Evolutionary conservation across 2,113 vertebrate species (phyloP).

Genomic region (Vireo altiloquus): DNA sequence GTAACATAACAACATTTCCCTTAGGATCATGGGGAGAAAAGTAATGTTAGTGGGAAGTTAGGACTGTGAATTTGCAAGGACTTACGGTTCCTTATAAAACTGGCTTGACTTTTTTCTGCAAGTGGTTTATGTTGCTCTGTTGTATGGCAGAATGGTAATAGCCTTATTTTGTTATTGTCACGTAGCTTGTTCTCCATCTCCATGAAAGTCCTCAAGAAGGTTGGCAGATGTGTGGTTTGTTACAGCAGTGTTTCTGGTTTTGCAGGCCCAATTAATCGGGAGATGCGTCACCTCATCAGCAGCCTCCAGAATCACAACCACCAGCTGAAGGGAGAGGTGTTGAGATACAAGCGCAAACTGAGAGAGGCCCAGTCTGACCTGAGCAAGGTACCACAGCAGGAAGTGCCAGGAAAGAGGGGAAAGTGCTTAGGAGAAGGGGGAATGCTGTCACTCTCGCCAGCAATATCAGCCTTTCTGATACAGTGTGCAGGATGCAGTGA

Average conservation of each 20-base stretch:
- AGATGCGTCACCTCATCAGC: conserved; percentile 97
- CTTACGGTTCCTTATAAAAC: neutral
- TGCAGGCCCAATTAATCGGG: conserved; percentile 92
- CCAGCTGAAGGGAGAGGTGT: conserved; percentile 94
- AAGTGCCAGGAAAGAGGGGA: neutral
- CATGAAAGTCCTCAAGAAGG: neutral
- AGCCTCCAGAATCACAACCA: conserved; percentile 97
- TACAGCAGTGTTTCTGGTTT: neutral
- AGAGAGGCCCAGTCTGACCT: conserved; percentile 90
- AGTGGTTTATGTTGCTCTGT: neutral
- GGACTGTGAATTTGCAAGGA: neutral
- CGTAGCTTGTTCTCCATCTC: neutral
- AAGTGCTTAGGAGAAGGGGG: neutral
- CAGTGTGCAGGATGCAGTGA: fast-evolving
- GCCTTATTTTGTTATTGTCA: neutral
- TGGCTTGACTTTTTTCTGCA: neutral
- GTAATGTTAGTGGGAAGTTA: neutral
- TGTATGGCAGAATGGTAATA: neutral
- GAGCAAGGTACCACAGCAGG: conserved; percentile 78
- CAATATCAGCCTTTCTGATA: neutral
- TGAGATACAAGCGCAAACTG: conserved; percentile 89
- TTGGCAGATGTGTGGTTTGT: neutral
- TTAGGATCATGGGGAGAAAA: neutral
- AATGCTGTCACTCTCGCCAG: neutral
- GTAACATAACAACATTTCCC: fast-evolving